A percentile compares a stretch with the other conserved stretches of the same genome.
Evolutionary conservation across 92 coral and sea anemone species (phyloP).

Genomic region (Porites cylindrica): DNA sequence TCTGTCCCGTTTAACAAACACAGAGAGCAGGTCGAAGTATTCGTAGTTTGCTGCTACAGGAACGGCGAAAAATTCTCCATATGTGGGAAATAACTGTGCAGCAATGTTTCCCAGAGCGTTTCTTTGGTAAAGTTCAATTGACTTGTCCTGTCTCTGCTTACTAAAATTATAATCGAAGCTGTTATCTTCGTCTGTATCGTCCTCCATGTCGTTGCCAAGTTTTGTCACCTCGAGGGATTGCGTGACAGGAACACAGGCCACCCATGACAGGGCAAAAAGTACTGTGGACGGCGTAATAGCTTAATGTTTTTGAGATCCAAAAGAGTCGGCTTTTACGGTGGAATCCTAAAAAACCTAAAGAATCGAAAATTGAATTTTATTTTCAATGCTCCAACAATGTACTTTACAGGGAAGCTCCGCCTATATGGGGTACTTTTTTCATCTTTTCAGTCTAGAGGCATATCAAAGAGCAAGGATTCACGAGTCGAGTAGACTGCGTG

Average conservation of each 20-base stretch:
- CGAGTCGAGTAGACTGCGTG: too few species aligned
- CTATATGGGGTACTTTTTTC: too few species aligned
- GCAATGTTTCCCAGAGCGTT: constrained; percentile 77
- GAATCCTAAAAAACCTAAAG: too few species aligned
- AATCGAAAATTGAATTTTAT: too few species aligned
- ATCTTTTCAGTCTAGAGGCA: too few species aligned
- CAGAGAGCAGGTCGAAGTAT: constrained; percentile 72
- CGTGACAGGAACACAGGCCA: background rate
- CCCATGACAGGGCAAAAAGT: too few species aligned
- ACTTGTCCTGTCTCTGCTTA: background rate
- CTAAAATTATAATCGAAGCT: background rate
- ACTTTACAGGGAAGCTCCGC: too few species aligned
- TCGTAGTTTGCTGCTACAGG: constrained; percentile 55
- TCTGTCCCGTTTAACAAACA: constrained; percentile 68
- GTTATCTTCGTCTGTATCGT: background rate
- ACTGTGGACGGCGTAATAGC: too few species aligned
- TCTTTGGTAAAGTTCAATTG: constrained; percentile 62
- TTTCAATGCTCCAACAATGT: too few species aligned
- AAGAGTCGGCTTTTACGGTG: too few species aligned
- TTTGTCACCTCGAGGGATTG: background rate
- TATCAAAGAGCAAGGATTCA: too few species aligned
- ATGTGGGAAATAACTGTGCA: constrained; percentile 59
- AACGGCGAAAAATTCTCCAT: constrained; percentile 77
- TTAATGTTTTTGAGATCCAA: too few species aligned
- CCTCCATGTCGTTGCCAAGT: constrained; percentile 14